Base-by-base conservation (phyloP, 64 coral and sea anemone species). In the Platygyra sinensis region DNA sequence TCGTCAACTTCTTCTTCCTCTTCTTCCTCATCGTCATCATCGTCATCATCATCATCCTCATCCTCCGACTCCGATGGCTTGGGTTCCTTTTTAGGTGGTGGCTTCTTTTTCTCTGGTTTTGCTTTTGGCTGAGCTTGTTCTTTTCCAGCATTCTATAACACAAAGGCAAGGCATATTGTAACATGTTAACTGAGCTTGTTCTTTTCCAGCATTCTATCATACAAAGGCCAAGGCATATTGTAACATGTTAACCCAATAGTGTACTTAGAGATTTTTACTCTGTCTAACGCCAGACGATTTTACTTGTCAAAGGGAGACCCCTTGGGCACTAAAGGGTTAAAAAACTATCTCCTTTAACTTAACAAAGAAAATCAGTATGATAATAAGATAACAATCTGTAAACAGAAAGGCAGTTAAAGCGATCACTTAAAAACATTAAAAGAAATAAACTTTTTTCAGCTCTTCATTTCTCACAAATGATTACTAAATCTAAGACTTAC, bases 1-100 rank as follows among this genome's bases (percentile, higher is more conserved):
- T 87, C 94, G 30, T 93, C 93, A 12, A 92, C 93, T 19, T 98
- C 96, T 0, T 98, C 96, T 10, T 94, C 96, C 0, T 98, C 96
- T 0, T 98, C 96, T 0, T 98, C 96, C 0, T 98, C 96, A 0
- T 98, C 96, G 0, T 98, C 96, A 8, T 92, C 90, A 2, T 98
- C 96, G 0, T 92, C 90, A 15, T 95, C 96, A 2, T 98, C 96
- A 24, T 89, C 89, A 2, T 83, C 96, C 24, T 78, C 72, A 28
- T 86, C 90, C 13, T 79, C 80, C 25, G 83, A 88, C 67, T 92
- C 94, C 54, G 92, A 93, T 15, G 86, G 77, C 84, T 98, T 94
- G 27, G 27, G 46, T 62, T 90, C 86, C 65, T 95, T 89, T 17
- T 69, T 79, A 27, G 89, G 73, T 78, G 93, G 86, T 49, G 76